Evolutionary conservation across 2,888 invertebrate species (phyloP).

Genomic region (Petrophora chlorosata): DNA sequence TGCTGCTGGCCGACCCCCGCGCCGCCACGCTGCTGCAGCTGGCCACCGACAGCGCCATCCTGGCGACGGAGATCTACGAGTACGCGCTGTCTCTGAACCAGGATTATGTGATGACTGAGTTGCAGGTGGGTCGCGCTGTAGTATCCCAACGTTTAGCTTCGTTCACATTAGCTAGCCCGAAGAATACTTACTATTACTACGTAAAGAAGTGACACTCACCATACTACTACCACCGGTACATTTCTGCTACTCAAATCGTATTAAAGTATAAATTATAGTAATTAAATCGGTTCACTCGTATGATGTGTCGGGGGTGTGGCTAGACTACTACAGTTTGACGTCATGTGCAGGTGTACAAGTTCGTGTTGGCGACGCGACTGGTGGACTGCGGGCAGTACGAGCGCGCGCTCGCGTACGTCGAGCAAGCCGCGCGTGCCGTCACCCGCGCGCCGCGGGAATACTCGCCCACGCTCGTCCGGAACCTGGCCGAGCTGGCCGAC

Average conservation of each 20-base stretch:
- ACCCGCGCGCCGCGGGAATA: conserved; percentile 74
- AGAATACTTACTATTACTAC: too few species aligned
- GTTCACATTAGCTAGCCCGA: too few species aligned
- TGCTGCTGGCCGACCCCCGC: conserved; percentile 90
- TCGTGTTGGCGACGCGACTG: conserved; percentile 90
- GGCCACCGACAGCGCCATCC: conserved; percentile 92
- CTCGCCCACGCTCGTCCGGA: conserved; percentile 67
- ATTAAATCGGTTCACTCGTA: too few species aligned
- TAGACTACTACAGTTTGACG: neutral
- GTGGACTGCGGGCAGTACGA: conserved; percentile 89
- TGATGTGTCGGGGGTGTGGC: neutral
- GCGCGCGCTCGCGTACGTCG: conserved; percentile 93
- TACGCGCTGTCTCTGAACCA: conserved; percentile 93
- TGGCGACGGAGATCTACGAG: conserved; percentile 98
- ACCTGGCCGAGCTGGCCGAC: conserved; percentile 78
- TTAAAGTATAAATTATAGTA: too few species aligned
- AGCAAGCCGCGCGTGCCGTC: conserved; percentile 89
- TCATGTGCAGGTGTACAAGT: conserved; percentile 89
- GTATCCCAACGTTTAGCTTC: too few species aligned
- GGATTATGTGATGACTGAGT: conserved; percentile 88
- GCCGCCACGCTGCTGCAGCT: conserved; percentile 86
- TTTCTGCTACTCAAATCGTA: too few species aligned
- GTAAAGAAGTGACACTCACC: too few species aligned
- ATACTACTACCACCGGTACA: too few species aligned
- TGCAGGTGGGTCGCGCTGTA: conserved; percentile 86